These are phyloP conservation scores for Electrophaes corylata DNA, from an alignment of 2,888 invertebrate species.

Conservation along the genomic window DNA sequence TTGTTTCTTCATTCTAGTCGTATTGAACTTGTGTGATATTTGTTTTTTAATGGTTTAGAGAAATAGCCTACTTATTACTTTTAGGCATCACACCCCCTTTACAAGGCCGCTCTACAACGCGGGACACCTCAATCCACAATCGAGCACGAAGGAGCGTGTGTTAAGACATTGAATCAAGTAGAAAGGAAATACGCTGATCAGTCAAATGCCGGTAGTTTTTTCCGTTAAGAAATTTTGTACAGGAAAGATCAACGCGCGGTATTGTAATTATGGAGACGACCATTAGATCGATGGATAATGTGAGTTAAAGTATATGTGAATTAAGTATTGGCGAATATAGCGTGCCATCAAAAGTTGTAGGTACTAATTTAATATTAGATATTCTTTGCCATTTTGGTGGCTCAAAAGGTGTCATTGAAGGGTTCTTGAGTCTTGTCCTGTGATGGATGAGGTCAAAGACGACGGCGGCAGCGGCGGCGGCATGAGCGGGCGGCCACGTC, in stretches of 20 bases:
- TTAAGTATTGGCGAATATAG: background rate
- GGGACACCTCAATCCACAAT: background rate
- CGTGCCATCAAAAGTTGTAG: slow-evolving; percentile 14
- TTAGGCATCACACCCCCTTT: too few species aligned
- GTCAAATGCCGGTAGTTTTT: background rate
- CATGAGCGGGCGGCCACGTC: slow-evolving; percentile 46
- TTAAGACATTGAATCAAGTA: background rate
- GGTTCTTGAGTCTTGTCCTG: slow-evolving; percentile 33
- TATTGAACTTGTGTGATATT: too few species aligned
- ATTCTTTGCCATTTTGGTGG: slow-evolving; percentile 4
- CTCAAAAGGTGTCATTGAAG: slow-evolving; percentile 12
- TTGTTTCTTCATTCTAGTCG: background rate
- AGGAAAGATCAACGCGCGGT: background rate
- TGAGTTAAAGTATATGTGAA: background rate
- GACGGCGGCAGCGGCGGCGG: slow-evolving; percentile 42
- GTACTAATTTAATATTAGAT: too few species aligned
- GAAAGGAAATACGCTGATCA: background rate
- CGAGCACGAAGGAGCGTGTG: background rate
- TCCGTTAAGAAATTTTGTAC: background rate
- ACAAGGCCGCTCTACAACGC: background rate
- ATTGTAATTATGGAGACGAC: background rate
- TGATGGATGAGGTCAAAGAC: slow-evolving; percentile 44
- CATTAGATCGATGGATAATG: background rate
- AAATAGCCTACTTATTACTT: too few species aligned
- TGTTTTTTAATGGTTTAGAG: too few species aligned